These are phyloP conservation scores for Pseudochirops cupreus DNA, from an alignment of 2,797 vertebrate genomes.

Conservation along the genomic window DNA sequence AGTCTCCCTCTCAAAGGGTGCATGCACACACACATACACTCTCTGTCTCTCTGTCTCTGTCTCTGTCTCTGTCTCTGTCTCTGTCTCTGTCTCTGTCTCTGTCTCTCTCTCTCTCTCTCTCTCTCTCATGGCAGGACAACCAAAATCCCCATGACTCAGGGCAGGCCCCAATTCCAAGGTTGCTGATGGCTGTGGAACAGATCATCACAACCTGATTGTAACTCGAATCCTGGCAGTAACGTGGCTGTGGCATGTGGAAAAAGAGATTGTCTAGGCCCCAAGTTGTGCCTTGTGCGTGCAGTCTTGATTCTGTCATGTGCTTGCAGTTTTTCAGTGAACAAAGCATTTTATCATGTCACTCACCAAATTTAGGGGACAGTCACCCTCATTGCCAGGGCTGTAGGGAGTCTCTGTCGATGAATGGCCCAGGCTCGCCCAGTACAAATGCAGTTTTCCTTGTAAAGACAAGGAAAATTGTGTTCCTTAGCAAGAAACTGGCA, in stretches of 20 bases:
- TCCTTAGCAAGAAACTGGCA: neutral
- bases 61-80: no score
- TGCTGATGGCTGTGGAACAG: neutral
- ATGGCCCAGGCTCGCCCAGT: neutral
- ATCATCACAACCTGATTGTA: neutral
- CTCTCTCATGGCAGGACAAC: neutral
- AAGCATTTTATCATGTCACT: neutral
- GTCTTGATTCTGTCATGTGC: rapidly evolving
- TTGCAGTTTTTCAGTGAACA: neutral
- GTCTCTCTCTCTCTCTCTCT: no score
- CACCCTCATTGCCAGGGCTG: neutral
- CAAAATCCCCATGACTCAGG: neutral
- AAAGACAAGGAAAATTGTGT: constrained; percentile 29
- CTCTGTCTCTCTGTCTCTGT: no score
- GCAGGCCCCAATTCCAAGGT: neutral
- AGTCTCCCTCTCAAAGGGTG: neutral
- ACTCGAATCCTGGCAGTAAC: neutral
- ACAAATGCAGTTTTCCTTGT: neutral
- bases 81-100: no score
- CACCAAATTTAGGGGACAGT: neutral
- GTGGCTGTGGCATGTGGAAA: neutral
- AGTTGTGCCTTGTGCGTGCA: neutral
- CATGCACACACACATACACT: no score
- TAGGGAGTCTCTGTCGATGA: constrained; percentile 5
- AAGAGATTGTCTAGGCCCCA: neutral